Base-by-base conservation (phyloP, 2,888 invertebrate species). In the Leptarthrus brevirostris region DNA sequence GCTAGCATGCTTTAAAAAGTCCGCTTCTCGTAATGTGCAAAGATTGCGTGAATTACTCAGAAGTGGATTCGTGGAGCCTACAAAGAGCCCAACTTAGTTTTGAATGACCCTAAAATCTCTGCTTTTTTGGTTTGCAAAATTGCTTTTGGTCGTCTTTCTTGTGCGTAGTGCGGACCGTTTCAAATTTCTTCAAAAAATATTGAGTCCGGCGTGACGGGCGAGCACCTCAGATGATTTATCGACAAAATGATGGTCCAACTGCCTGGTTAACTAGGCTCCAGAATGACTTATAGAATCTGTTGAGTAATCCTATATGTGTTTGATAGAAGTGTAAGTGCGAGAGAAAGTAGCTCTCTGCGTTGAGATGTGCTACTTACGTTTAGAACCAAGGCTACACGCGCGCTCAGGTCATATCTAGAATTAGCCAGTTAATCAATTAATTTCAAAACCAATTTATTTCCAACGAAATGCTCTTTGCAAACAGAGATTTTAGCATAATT, bases 31-130 rank as follows among this genome's bases (percentile, higher is more conserved):
- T 30, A 5, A 52, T 52, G 52, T 10, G 6, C 10, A 52, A 22
- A 22, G 8, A 52, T 52, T 52, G 52, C 52, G 52, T 52, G 52
- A 52, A 12, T 22, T 52, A 52, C 52, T 16, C 52, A 52, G 52
- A 5, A 18, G 20, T 18, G 20, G 52, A 18, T 20, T 10, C 20
- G 22, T 16, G 18, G 22, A 10, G 5, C n/a, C 52, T 5, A 52
- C 18, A 52, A 22, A 18, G 6, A 52, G 52, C 12, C 52, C 52
- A 18, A 52, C 18, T 52, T 12, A 8, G 6, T 18, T 52, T 22
- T 22, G 22, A 18, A 18, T 52, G 52, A 22, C 52, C 22, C 52
- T 18, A 52, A 20, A 22, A 22, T 18, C 18, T 52, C 52, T n/a
- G 52, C 52, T 18, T 52, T 52, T 22, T 22, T 22, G 22, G 52